These are phyloP conservation scores for Branchinecta sandiegonensis DNA, from an alignment of 2,888 invertebrate species.

Conservation along the genomic window DNA sequence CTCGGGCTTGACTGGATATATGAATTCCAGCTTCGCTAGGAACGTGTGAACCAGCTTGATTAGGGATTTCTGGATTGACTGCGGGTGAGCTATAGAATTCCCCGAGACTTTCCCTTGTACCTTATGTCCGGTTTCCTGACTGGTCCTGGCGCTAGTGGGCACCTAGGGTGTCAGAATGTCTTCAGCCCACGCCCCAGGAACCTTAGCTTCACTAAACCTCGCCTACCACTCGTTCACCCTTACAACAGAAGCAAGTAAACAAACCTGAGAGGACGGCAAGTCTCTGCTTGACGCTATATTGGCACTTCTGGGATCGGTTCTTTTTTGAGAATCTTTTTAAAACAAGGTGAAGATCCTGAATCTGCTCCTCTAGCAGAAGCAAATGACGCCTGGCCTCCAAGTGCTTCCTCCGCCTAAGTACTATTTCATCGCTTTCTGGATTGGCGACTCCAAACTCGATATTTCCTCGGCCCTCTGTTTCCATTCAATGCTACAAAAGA, in stretches of 20 bases:
- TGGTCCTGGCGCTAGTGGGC: no score
- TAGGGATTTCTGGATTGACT: no score
- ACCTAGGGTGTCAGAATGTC: no score
- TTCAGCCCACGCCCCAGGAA: no score
- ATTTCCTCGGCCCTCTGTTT: constrained; percentile 14
- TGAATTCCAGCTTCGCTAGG: no score
- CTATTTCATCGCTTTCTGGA: constrained; percentile 5
- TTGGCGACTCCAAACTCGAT: constrained; percentile 10
- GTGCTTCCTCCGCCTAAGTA: neutral
- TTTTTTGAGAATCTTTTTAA: constrained; percentile 13
- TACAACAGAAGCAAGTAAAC: neutral
- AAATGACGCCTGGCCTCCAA: constrained; percentile 1
- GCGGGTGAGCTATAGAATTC: no score
- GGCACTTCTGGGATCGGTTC: neutral
- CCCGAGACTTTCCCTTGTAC: no score
- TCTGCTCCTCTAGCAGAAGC: neutral
- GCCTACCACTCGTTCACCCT: no score
- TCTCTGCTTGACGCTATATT: neutral
- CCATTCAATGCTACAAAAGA: neutral
- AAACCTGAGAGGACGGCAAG: neutral
- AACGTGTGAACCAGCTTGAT: no score
- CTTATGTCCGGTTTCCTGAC: no score
- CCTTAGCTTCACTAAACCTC: no score
- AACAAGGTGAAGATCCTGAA: neutral
- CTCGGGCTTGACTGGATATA: no score